Base-by-base conservation (phyloP, 2,113 vertebrate species). In the Tragelaphus imberbis region DNA sequence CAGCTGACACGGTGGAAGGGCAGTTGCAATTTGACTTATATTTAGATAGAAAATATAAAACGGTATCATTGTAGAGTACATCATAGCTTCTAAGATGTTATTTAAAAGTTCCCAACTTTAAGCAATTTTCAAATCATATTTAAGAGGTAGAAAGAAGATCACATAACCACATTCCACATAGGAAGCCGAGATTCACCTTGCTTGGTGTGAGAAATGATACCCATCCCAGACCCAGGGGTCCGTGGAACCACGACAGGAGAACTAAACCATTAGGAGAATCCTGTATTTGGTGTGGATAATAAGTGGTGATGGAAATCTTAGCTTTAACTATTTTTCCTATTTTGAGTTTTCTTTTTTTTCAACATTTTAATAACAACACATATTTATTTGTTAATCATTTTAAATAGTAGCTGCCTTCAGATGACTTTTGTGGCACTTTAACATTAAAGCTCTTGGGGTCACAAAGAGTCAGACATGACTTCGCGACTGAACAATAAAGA, bases 261-360 rank as follows among this genome's bases (percentile, higher is more conserved):
- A 88, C 33, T 47, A 77, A 94, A 7, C 56, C 51, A 30, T 30
- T 80, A 88, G 80, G 51, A 84, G 30, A 96, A 81, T 80, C 61
- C n/a, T 90, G 44, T 51, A 21, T 63, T 91, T 47, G 58, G 30
- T 58, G 17, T 15, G 13, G 25, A 36, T 68, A 87, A 68, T 15
- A 10, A 81, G 53, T 82, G 21, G 12, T 55, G 40, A 89, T 65
- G 40, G 63, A 80, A 81, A 82, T 59, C 21, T 95, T 88, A 77
- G 84, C 27, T 92, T 91, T 79, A 92, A 80, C 63, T 91, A 65
- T 65, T 95, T 90, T 87, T 86, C 90, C 47, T 65, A 91, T 90
- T 96, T 96, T 88, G 33, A 44, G 49, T 88, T 90, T 97, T 53
- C 56, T 1, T 65, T 90, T 93, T 95, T 75, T 93, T 84, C 82